phyloP scores from a whole-genome alignment of 2,113 vertebrate species.

The Notarius lentiginosus region DNA sequence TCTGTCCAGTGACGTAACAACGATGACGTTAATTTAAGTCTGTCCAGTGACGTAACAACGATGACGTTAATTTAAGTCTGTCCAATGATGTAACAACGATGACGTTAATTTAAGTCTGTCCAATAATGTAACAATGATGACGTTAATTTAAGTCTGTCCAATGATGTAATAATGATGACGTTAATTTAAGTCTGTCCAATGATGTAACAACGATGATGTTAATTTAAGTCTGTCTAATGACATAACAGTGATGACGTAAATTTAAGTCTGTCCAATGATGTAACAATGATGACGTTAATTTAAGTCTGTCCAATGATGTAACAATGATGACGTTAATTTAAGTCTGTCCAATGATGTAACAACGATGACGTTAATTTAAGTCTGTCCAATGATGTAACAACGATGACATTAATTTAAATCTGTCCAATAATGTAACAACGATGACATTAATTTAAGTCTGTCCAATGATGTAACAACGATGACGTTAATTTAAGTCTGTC shows the following conservation, averaged over 20 bases:
- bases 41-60: neutral
- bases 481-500: neutral
- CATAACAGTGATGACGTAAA: neutral
- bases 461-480: neutral
- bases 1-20: neutral
- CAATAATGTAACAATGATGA: neutral
- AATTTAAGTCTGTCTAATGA: too few species aligned
- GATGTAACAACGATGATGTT: too few species aligned
- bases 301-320: neutral
- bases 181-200: too few species aligned
- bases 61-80: neutral
- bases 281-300: neutral
- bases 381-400: too few species aligned
- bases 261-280: neutral
- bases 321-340: neutral
- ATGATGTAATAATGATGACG: neutral
- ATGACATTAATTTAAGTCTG: neutral
- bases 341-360: neutral
- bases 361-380: too few species aligned
- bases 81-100: neutral
- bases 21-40: neutral
- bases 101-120: neutral
- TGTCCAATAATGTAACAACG: neutral
- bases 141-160: neutral
- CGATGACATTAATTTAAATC: too few species aligned